Evolutionary conservation across 2,888 invertebrate genomes (phyloP).

Genomic region (Limenitis camilla): DNA sequence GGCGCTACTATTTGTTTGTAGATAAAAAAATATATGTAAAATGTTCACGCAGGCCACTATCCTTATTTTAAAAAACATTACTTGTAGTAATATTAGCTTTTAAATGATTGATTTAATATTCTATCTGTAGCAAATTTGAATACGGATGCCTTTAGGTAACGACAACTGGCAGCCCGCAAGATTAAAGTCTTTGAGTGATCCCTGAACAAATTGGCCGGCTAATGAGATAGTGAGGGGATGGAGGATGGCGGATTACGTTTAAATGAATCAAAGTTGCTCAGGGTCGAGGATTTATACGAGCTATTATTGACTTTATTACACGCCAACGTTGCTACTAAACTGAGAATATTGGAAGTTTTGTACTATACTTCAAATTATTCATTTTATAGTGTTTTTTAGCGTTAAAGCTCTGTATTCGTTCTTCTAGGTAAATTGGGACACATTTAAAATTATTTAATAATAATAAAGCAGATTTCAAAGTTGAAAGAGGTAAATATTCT

Average conservation of each 20-base stretch:
- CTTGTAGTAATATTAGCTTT: too few species aligned
- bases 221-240: slow-evolving; percentile 60
- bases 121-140: neutral
- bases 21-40: too few species aligned
- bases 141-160: neutral
- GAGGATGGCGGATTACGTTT: slow-evolving; percentile 48
- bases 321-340: slow-evolving; percentile 1
- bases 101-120: neutral
- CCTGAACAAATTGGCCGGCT: slow-evolving; percentile 62
- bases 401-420: too few species aligned
- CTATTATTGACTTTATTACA: slow-evolving; percentile 33
- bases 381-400: too few species aligned
- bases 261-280: slow-evolving; percentile 57
- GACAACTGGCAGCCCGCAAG: slow-evolving; percentile 39
- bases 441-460: slow-evolving; percentile 24
- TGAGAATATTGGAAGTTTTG: slow-evolving; percentile 5
- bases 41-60: too few species aligned
- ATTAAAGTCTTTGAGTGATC: slow-evolving; percentile 52
- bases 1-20: too few species aligned
- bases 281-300: slow-evolving; percentile 35
- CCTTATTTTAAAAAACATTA: too few species aligned
- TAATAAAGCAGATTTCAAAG: too few species aligned
- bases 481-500: too few species aligned
- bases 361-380: neutral
- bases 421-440: slow-evolving; percentile 1